phyloP scores from a whole-genome alignment of 1,140 invertebrate genomes.

The Kradibia gibbosae region DNA sequence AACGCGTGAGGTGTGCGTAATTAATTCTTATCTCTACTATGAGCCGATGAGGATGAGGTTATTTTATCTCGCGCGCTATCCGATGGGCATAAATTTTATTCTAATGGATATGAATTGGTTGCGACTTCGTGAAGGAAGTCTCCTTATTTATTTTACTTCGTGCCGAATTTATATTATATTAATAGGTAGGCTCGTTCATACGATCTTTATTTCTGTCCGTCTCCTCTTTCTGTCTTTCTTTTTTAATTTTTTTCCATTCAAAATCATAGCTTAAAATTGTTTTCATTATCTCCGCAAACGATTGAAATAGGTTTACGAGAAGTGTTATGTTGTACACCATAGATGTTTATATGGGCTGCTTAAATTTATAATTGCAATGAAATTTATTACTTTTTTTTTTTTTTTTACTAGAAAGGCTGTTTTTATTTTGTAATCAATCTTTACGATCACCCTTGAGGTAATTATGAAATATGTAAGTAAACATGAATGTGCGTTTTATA shows the following conservation, averaged over 20 bases:
- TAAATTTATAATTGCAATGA: neutral
- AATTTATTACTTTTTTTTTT: neutral
- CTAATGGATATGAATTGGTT: conserved; percentile 48
- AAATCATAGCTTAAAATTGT: no score
- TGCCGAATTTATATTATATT: conserved; percentile 18
- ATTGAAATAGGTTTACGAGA: neutral
- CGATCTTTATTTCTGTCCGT: neutral
- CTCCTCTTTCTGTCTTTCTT: neutral
- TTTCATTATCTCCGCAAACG: neutral
- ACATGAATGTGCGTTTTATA: neutral
- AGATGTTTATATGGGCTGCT: neutral
- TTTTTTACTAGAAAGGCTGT: no score
- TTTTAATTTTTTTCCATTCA: no score
- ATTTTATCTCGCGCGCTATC: neutral
- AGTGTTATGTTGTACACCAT: neutral
- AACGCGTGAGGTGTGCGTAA: conserved; percentile 19
- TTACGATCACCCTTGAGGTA: no score
- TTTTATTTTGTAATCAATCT: neutral
- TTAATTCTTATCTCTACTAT: conserved; percentile 44
- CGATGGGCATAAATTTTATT: conserved; percentile 40
- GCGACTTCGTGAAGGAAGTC: conserved; percentile 7
- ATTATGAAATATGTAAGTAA: neutral
- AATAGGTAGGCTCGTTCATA: conserved; percentile 22
- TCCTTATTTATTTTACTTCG: conserved; percentile 21
- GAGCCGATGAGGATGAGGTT: conserved; percentile 10